Conservation (phyloP, 2,113 vertebrate genomes). For the Sinocyclocheilus maitianheensis region DNA sequence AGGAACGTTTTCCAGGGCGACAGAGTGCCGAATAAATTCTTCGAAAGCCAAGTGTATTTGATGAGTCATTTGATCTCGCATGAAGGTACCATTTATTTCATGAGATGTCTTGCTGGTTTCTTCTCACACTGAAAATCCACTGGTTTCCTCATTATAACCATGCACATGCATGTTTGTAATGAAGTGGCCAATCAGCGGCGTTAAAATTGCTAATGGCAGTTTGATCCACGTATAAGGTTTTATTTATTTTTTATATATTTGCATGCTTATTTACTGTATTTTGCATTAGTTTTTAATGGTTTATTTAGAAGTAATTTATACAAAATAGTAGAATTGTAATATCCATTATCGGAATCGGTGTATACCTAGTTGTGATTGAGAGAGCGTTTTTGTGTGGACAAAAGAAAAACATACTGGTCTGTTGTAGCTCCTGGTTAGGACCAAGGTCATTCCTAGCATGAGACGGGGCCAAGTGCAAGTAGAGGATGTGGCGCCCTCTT, state of each 20-base stretch:
- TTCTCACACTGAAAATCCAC: not conserved
- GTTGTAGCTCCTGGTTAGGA: not conserved
- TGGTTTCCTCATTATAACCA: not conserved
- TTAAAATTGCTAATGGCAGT: no score
- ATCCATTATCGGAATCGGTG: not conserved
- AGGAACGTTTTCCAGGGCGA: not conserved
- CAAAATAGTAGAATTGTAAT: no score
- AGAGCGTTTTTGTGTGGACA: not conserved
- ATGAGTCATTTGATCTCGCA: conserved; percentile 76
- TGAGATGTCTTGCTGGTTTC: conserved; percentile 45
- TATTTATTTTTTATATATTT: no score
- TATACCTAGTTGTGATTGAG: not conserved
- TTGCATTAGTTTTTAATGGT: not conserved
- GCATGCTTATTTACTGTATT: not conserved
- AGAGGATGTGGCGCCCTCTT: not conserved
- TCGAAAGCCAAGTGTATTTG: conserved; percentile 78
- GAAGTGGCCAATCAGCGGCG: not conserved
- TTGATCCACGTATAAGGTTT: no score
- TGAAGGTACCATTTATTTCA: conserved; percentile 80
- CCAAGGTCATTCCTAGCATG: not conserved
- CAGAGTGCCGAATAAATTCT: not conserved
- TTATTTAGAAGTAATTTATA: no score
- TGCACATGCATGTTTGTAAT: not conserved
- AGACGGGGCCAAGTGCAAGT: not conserved
- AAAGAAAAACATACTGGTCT: not conserved